phyloP scores from a whole-genome alignment of 2,113 vertebrate species.

The Catharus minimus region DNA sequence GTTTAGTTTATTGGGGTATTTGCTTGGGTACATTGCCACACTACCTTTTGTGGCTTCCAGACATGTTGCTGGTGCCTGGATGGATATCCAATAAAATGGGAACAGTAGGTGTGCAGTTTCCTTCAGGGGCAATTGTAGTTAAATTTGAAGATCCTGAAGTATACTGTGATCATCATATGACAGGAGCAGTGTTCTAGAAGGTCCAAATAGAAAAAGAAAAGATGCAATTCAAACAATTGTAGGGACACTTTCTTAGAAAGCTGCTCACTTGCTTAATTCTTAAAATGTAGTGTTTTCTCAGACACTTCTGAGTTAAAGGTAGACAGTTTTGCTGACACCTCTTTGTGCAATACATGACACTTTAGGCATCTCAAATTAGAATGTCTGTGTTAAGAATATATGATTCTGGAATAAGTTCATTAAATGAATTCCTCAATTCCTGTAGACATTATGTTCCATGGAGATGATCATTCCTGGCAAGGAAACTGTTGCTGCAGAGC shows the following conservation, averaged over 20 bases:
- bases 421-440: conserved; percentile 10
- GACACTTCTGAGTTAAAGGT: not conserved
- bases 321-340: not conserved
- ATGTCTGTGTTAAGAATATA: not conserved
- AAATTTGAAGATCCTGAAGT: not conserved
- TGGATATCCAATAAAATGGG: not conserved
- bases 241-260: not conserved
- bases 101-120: not conserved
- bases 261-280: not conserved
- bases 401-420: conserved; percentile 8
- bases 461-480: not conserved
- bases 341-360: not conserved
- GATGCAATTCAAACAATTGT: not conserved
- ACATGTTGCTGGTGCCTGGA: not conserved
- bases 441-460: not conserved
- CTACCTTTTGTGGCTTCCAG: not conserved
- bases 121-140: not conserved
- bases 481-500: not conserved
- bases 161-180: not conserved
- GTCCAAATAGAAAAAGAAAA: not conserved
- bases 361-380: not conserved
- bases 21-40: not conserved
- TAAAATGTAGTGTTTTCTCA: not conserved
- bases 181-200: not conserved
- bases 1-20: not conserved